Percentiles rank a stretch among this genome's conserved stretches.
Evolutionary conservation across 1,140 invertebrate species (phyloP).

Genomic region (Macrobrachium rosenbergii): DNA sequence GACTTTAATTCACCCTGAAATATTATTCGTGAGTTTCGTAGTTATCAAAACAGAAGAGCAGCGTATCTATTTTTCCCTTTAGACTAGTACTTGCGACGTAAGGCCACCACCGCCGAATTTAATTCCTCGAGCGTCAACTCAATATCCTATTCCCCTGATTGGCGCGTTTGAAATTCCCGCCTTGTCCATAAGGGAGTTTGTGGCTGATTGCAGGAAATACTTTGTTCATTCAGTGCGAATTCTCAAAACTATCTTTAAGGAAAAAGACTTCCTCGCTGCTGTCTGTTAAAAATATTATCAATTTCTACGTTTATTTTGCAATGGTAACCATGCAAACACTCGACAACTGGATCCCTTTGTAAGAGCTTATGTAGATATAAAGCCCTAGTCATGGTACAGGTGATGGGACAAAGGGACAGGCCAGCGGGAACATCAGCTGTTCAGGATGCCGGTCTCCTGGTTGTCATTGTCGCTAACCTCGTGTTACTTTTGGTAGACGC

Average conservation of each 20-base stretch:
- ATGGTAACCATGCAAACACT: no score
- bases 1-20: no score
- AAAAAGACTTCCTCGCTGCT: no score
- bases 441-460: slow-evolving; percentile 2
- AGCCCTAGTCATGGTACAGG: slow-evolving; percentile 17
- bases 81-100: slow-evolving; percentile 36
- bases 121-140: slow-evolving; percentile 45
- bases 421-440: slow-evolving; percentile 27
- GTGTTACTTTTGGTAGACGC: slow-evolving; percentile 8
- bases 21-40: no score
- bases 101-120: slow-evolving; percentile 8
- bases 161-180: slow-evolving; percentile 62
- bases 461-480: not conserved
- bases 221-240: slow-evolving; percentile 37
- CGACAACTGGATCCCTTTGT: no score
- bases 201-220: slow-evolving; percentile 56
- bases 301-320: not conserved
- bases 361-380: not conserved
- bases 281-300: not conserved
- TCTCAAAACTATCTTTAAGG: no score
- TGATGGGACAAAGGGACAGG: slow-evolving; percentile 6
- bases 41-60: no score
- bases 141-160: slow-evolving; percentile 30
- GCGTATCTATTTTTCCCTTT: not conserved
- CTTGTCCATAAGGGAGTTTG: slow-evolving; percentile 46